phyloP scores from a whole-genome alignment of 1,140 invertebrate genomes.

The Drosophila aff. region DNA sequence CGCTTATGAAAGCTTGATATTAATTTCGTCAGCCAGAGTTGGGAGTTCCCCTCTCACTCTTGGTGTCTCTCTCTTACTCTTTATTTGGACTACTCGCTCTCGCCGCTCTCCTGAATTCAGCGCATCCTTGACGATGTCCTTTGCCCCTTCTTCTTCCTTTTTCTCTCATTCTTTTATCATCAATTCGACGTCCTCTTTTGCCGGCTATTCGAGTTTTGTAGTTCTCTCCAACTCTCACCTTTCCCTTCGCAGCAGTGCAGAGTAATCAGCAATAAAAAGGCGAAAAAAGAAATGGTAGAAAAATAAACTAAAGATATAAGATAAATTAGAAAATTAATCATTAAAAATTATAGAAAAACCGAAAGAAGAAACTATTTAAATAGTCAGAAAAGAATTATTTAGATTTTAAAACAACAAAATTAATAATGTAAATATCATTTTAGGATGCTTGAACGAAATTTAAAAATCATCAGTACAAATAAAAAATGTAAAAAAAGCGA shows the following conservation, averaged over 20 bases:
- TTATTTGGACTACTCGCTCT: background rate
- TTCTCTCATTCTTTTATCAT: background rate
- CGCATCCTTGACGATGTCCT: conserved; percentile 33
- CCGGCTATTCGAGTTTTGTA: background rate
- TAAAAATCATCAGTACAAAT: too few species aligned
- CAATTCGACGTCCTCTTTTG: background rate
- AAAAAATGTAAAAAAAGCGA: too few species aligned
- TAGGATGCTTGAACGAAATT: too few species aligned
- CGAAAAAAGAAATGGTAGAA: background rate
- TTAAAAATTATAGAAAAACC: too few species aligned
- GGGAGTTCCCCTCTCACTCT: conserved; percentile 8
- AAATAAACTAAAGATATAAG: too few species aligned
- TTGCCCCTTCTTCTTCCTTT: background rate
- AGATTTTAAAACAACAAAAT: too few species aligned
- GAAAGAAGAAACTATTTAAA: too few species aligned
- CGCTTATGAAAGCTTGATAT: conserved; percentile 46
- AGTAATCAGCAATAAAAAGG: background rate
- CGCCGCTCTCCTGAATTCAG: conserved; percentile 18
- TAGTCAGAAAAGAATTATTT: too few species aligned
- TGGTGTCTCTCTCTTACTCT: background rate
- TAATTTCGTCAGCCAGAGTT: conserved; percentile 61
- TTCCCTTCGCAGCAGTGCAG: background rate
- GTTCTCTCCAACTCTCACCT: background rate
- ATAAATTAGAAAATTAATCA: too few species aligned
- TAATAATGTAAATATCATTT: too few species aligned